A percentile compares a stretch with the other conserved stretches of the same genome.
These are phyloP conservation scores for Enhydra lutris DNA, from an alignment of 2,113 vertebrate genomes.

Conservation along the genomic window DNA sequence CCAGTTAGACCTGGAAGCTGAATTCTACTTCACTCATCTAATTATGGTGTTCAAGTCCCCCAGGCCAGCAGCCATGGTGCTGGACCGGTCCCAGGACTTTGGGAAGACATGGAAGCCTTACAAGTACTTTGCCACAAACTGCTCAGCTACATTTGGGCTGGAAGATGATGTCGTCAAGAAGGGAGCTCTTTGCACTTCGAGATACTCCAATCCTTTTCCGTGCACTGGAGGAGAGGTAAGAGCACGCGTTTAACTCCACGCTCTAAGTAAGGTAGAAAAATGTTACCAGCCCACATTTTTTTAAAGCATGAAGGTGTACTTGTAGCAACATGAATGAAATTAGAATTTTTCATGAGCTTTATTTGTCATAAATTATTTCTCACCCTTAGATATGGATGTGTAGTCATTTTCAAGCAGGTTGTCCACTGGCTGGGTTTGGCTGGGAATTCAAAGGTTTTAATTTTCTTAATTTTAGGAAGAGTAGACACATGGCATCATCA, in stretches of 20 bases:
- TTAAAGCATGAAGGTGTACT: conserved; percentile 63
- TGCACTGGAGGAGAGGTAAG: conserved; percentile 97
- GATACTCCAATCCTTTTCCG: conserved; percentile 92
- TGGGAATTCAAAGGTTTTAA: neutral
- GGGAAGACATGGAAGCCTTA: conserved; percentile 92
- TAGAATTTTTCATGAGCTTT: conserved; percentile 72
- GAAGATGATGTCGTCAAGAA: conserved; percentile 85
- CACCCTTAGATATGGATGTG: conserved; percentile 9
- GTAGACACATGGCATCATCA: neutral
- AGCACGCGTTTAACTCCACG: conserved; percentile 15
- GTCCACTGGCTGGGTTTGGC: conserved; percentile 35
- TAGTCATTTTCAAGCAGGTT: conserved; percentile 10
- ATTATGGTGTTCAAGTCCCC: conserved; percentile 96
- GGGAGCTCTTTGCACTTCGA: conserved; percentile 91
- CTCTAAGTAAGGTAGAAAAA: conserved; percentile 64
- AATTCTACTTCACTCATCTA: conserved; percentile 97
- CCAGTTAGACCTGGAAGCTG: conserved; percentile 92
- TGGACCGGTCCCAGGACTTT: conserved; percentile 96
- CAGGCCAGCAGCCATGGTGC: conserved; percentile 92
- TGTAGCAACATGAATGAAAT: conserved; percentile 75
- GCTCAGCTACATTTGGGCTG: conserved; percentile 88
- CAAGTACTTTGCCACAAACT: conserved; percentile 93
- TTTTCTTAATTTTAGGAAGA: neutral
- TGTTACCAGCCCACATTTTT: conserved; percentile 74
- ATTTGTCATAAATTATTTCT: conserved; percentile 73